Evolutionary conservation across 2,113 vertebrate species (phyloP).

Genomic region (Miniopterus natalensis): DNA sequence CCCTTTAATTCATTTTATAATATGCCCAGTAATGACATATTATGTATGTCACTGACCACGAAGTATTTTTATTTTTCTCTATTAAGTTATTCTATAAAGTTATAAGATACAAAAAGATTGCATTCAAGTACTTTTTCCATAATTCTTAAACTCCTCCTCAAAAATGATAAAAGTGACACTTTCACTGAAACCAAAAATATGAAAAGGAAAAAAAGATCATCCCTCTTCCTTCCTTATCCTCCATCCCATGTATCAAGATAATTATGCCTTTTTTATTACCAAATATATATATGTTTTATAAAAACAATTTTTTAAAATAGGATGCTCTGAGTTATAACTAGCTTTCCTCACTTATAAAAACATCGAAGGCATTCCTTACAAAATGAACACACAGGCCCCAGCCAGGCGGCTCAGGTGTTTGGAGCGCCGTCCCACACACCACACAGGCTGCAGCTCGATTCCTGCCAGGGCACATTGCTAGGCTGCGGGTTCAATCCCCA

Average conservation of each 20-base stretch:
- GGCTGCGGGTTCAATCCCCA: not conserved
- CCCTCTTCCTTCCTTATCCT: not conserved
- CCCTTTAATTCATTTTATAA: constrained; percentile 6
- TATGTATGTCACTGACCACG: not conserved
- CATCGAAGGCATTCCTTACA: constrained; percentile 33
- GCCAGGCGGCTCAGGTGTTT: not conserved
- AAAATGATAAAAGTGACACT: constrained; percentile 13
- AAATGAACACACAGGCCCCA: not conserved
- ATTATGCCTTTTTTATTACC: not conserved
- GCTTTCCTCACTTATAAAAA: constrained; percentile 13
- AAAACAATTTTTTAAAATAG: constrained; percentile 21
- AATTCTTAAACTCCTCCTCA: constrained; percentile 39
- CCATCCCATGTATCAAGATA: not conserved
- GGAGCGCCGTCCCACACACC: not conserved
- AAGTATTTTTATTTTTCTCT: constrained; percentile 57
- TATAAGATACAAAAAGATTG: constrained; percentile 37
- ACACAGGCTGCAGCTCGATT: not conserved
- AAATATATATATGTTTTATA: constrained; percentile 8
- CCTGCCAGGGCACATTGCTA: not conserved
- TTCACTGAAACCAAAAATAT: constrained; percentile 49
- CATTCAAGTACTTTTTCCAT: not conserved
- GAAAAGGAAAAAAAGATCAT: constrained; percentile 27
- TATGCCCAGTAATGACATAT: not conserved
- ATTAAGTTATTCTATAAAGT: constrained; percentile 25
- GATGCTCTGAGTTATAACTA: constrained; percentile 14